These are phyloP conservation scores for Caradrina kadenii DNA, from an alignment of 2,888 invertebrate genomes.

Conservation along the genomic window DNA sequence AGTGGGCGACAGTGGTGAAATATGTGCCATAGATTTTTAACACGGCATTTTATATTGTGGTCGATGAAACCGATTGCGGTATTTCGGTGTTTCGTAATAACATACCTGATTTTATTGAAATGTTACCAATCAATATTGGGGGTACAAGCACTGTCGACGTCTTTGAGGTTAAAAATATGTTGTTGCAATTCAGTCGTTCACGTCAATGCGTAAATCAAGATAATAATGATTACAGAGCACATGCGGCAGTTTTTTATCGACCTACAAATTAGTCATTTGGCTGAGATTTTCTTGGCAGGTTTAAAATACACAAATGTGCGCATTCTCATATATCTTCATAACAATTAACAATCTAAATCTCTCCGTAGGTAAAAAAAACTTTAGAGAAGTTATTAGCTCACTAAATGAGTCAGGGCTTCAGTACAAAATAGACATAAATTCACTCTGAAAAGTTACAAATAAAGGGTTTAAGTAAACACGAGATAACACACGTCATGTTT, in stretches of 20 bases:
- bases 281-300: slow-evolving; percentile 45
- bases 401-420: slow-evolving; percentile 26
- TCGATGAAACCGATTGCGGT: slow-evolving; percentile 46
- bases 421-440: slow-evolving; percentile 22
- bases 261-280: slow-evolving; percentile 27
- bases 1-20: slow-evolving; percentile 78
- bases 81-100: slow-evolving; percentile 47
- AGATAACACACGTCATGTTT: slow-evolving; percentile 33
- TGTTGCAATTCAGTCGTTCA: slow-evolving; percentile 1
- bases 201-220: neutral
- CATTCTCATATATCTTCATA: slow-evolving; percentile 28
- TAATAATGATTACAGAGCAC: slow-evolving; percentile 9
- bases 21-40: slow-evolving; percentile 59
- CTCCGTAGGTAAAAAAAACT: slow-evolving; percentile 10
- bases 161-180: slow-evolving; percentile 12
- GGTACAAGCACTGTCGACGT: neutral
- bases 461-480: slow-evolving; percentile 20
- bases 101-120: slow-evolving; percentile 37
- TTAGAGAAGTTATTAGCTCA: slow-evolving; percentile 3
- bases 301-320: slow-evolving; percentile 30
- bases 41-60: slow-evolving; percentile 49
- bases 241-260: slow-evolving; percentile 33
- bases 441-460: slow-evolving; percentile 4
- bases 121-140: slow-evolving; percentile 24
- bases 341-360: slow-evolving; percentile 37